A percentile compares a stretch with the other conserved stretches of the same genome.
These are phyloP conservation scores for Conops quadrifasciatus DNA, from an alignment of 2,888 invertebrate genomes.

Conservation along the genomic window DNA sequence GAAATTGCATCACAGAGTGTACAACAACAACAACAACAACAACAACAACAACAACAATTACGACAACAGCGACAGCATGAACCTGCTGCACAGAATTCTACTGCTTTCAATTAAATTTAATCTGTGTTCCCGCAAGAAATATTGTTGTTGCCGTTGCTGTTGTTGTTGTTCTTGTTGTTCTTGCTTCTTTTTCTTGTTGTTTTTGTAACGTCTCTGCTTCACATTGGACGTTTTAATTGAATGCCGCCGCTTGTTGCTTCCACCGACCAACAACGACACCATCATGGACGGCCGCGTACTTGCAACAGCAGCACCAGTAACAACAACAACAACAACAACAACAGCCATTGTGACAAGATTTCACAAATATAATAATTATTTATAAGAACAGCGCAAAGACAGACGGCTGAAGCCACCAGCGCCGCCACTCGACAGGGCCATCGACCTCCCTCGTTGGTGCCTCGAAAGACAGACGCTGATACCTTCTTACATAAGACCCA, in stretches of 20 bases:
- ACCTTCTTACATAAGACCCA: neutral
- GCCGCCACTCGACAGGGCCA: neutral
- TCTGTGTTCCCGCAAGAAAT: constrained; percentile 18
- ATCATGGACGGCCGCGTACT: neutral
- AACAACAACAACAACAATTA: constrained; percentile 13
- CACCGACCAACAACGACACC: too few species aligned
- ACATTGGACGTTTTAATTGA: constrained; percentile 21
- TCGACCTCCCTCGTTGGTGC: constrained; percentile 4
- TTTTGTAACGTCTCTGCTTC: constrained; percentile 6
- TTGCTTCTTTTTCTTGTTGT: neutral
- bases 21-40: neutral
- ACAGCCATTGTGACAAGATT: neutral
- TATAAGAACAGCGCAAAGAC: neutral
- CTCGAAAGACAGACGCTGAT: neutral
- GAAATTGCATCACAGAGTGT: neutral
- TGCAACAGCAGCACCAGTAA: constrained; percentile 4
- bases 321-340: constrained; percentile 5
- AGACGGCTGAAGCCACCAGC: neutral
- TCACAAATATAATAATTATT: constrained; percentile 31
- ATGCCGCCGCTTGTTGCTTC: constrained; percentile 20
- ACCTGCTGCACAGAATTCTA: constrained; percentile 12
- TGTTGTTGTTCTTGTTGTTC: neutral
- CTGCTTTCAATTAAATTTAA: constrained; percentile 28
- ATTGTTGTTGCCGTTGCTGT: neutral
- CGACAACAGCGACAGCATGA: neutral